Base-by-base conservation (phyloP, 1,140 invertebrate species). In the Akabosia matsudoensis region DNA sequence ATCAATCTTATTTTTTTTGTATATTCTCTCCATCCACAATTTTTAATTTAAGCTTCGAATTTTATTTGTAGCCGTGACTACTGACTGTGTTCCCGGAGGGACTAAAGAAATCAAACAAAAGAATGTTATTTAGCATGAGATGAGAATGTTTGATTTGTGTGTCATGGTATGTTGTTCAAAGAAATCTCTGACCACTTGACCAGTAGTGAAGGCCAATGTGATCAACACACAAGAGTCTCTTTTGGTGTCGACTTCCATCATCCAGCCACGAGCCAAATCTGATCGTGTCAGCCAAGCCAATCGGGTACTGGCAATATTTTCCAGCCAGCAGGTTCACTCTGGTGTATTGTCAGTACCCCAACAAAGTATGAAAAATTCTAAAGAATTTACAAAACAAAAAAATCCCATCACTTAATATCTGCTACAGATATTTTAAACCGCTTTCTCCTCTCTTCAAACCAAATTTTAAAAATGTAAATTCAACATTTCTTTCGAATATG, bases 381-480 rank as follows among this genome's bases (percentile, higher is more conserved):
- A n/a, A n/a, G n/a, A n/a, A n/a, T n/a, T n/a, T n/a, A 7, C 28
- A 67, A 61, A 61, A 61, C n/a, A 18, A 45, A 45, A 56, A 67
- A 67, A 30, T 30, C 61, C 61, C 61, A 67, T 67, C 61, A 67
- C 61, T 30, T 7, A 67, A 67, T 67, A 67, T 67, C 61, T 67
- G 61, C 61, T 67, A 67, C 61, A 67, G 61, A 67, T 67, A 67
- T 67, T 67, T 16, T 22, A 18, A 10, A 67, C n/a, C 61, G 61
- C 61, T 67, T 67, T 67, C 61, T 67, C 61, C 61, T 67, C 61
- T 67, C 61, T 67, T 30, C 24, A 67, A 67, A 67, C 30, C 22
- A 30, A 10, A 28, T 14, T 24, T 14, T 24, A 10, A 61, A 61
- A 61, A 61, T 16, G 24, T 61, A 61, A 61, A 10, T 61, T 61